Conservation (phyloP, 2,113 vertebrate genomes). For the Chlorocebus sabaeus region DNA sequence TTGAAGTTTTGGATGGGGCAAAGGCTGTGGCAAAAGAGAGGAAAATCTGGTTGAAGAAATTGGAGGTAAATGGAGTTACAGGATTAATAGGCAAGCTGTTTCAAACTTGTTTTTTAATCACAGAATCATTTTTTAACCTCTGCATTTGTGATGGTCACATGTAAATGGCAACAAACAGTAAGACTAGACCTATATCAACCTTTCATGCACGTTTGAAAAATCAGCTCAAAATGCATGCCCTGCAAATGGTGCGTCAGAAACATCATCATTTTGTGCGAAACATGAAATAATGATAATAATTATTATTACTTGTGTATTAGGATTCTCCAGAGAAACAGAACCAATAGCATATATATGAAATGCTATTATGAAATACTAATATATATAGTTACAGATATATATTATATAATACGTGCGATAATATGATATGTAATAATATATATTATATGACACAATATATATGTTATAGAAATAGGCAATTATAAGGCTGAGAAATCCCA, state of each 20-base stretch:
- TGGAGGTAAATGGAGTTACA: not conserved
- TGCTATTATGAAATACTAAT: not conserved
- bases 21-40: not conserved
- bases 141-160: not conserved
- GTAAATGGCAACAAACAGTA: not conserved
- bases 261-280: not conserved
- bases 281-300: not conserved
- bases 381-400: not conserved
- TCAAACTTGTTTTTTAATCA: not conserved
- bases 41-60: not conserved
- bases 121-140: not conserved
- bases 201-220: not conserved
- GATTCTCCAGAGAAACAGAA: not conserved
- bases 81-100: not conserved
- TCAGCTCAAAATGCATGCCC: not conserved
- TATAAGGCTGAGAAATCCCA: not conserved
- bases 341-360: not conserved
- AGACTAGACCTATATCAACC: fast-evolving
- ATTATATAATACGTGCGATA: not conserved
- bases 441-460: not conserved
- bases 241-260: not conserved
- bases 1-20: not conserved
- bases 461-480: not conserved
- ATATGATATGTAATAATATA: not conserved
- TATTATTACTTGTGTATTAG: not conserved